Evolutionary conservation across 2,888 invertebrate genomes (phyloP).

Genomic region (Spicauda simplicius): DNA sequence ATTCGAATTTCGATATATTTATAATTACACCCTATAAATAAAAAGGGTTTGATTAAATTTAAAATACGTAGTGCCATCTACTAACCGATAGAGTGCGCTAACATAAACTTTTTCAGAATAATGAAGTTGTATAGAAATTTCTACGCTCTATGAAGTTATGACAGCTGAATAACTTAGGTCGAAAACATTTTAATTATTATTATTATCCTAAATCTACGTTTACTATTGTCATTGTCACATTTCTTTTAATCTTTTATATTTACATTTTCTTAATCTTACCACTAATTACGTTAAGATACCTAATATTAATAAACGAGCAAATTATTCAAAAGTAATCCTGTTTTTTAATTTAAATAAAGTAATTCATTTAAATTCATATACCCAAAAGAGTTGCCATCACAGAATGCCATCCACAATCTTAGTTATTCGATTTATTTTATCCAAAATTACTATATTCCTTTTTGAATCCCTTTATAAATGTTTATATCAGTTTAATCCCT

Average conservation of each 20-base stretch:
- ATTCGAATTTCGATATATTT: constrained; percentile 44
- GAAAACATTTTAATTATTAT: constrained; percentile 2
- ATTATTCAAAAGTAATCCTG: no score
- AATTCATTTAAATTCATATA: no score
- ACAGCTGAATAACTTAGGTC: constrained; percentile 3
- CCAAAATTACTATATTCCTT: no score
- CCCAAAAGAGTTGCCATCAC: no score
- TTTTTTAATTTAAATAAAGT: no score
- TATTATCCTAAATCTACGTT: constrained; percentile 51
- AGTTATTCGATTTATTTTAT: no score
- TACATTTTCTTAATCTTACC: constrained; percentile 33
- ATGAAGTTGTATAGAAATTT: background rate
- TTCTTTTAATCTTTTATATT: constrained; percentile 53
- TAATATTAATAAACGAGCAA: no score
- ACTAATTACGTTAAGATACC: constrained; percentile 6
- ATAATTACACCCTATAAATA: constrained; percentile 27
- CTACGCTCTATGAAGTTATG: background rate
- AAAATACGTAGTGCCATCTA: constrained; percentile 6
- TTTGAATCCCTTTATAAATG: no score
- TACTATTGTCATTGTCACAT: constrained; percentile 79
- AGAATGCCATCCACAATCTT: no score
- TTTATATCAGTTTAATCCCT: no score
- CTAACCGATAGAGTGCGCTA: constrained; percentile 24
- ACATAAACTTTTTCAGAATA: background rate
- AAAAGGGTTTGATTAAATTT: constrained; percentile 3